A percentile compares a stretch with the other conserved stretches of the same genome.
Evolutionary conservation across 2,113 vertebrate genomes (phyloP).

Genomic region (Psilopogon haemacephalus): DNA sequence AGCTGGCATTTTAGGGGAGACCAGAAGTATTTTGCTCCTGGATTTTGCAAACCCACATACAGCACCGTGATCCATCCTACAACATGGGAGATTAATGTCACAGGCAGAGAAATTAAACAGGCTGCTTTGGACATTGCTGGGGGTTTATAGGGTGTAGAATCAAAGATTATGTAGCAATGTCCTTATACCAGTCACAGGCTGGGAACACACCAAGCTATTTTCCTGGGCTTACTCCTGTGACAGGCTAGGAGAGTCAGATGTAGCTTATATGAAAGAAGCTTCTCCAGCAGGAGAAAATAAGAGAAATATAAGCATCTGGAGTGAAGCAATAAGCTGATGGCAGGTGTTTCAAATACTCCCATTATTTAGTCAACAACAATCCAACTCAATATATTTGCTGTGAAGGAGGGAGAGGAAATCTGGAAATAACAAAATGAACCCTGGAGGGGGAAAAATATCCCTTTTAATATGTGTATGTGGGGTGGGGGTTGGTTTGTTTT

Average conservation of each 20-base stretch:
- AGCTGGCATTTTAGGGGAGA: background rate
- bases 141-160: background rate
- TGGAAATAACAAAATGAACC: conserved; percentile 1
- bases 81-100: background rate
- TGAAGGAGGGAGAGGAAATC: background rate
- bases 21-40: background rate
- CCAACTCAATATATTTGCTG: background rate
- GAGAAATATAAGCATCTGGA: background rate
- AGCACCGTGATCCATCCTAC: background rate
- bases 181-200: background rate
- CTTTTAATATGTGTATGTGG: background rate
- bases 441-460: background rate
- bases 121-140: background rate
- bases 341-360: background rate
- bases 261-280: background rate
- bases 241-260: background rate
- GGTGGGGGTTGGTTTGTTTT: too few species aligned
- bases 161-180: fast-evolving
- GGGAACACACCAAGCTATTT: background rate
- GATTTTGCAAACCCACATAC: background rate
- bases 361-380: conserved; percentile 1
- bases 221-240: background rate
- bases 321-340: background rate
- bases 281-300: background rate
- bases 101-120: background rate